Evolutionary conservation across 2,113 vertebrate genomes (phyloP), one percentile per base, ranked within the genome.

Genomic region (Salvelinus sp.): DNA sequence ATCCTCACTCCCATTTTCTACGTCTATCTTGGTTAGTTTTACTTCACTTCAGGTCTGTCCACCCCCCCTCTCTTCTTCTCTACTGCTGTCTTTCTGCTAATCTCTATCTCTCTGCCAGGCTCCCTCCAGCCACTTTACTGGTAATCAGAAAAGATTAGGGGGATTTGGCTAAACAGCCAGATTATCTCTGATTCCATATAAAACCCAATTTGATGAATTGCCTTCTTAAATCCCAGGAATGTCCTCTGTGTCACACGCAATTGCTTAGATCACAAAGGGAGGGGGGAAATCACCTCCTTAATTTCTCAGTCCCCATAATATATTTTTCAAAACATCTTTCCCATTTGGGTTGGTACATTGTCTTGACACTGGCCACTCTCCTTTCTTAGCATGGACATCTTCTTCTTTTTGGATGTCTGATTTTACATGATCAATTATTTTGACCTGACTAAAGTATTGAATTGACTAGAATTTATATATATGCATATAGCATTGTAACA

Each of bases 151-250:
- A 28, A 77, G 81, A 91, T 87, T 88, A 87, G 27, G 69, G 67
- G 82, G 87, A 90, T 91, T 87, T 83, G 64, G 10, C 64, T 81
- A 76, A 80, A 84, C 28, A 78, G 63, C 6, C 79, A 79, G 88
- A 90, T 92, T 87, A 90, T 23, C 82, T 50, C 27, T 91, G 90
- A 92, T 91, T 84, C 88, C 48, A 3, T 72, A 81, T 48, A 50
- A 54, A 84, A 82, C 78, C 76, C 25, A 75, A 23, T 54, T 1
- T 0, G 69, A 77, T 73, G 86, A 84, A 88, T 85, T 88, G 77
- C 74, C 83, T 85, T 81, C 73, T 68, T 68, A 68, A 68, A 68
- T 30, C 30, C 30, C 66, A 38, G 18, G 28, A 2, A 68, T 44
- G 20, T 68, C 2, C 23, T 28, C 12, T 14, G 25, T 6, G 23